Conservation (phyloP, 2,797 vertebrate genomes). For the Pseudopleuronectes americanus region DNA sequence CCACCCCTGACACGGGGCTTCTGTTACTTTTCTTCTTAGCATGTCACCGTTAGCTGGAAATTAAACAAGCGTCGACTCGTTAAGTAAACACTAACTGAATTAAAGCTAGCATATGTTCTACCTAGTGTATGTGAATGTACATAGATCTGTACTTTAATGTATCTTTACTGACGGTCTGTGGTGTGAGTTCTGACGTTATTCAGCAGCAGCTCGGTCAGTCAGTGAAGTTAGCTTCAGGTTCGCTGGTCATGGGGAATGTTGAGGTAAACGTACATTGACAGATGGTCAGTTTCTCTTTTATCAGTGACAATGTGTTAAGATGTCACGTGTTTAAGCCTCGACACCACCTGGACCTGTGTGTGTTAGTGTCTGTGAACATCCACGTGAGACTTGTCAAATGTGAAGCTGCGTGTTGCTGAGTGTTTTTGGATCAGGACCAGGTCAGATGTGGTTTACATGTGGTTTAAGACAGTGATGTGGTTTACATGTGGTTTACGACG, state of each 20-base stretch:
- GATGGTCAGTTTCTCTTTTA: neutral
- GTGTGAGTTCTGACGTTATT: too few species aligned
- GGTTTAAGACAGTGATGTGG: too few species aligned
- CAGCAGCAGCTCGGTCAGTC: neutral
- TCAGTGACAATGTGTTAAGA: neutral
- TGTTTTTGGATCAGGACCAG: too few species aligned
- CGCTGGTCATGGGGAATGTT: neutral
- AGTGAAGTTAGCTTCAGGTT: neutral
- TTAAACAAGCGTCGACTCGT: neutral
- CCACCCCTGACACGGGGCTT: neutral
- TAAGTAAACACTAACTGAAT: neutral
- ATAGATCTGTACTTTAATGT: neutral
- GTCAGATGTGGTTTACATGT: too few species aligned
- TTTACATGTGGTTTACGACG: too few species aligned
- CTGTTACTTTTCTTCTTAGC: neutral
- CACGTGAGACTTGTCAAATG: too few species aligned
- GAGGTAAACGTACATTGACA: neutral
- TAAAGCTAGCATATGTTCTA: neutral
- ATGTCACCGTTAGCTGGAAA: neutral
- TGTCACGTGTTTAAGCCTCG: neutral
- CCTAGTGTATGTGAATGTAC: too few species aligned
- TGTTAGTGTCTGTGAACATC: too few species aligned
- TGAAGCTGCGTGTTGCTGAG: too few species aligned
- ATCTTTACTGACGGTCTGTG: neutral
- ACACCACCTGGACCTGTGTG: too few species aligned